These are phyloP conservation scores for Donacobius atricapilla DNA, from an alignment of 2,113 vertebrate species.

Conservation along the genomic window DNA sequence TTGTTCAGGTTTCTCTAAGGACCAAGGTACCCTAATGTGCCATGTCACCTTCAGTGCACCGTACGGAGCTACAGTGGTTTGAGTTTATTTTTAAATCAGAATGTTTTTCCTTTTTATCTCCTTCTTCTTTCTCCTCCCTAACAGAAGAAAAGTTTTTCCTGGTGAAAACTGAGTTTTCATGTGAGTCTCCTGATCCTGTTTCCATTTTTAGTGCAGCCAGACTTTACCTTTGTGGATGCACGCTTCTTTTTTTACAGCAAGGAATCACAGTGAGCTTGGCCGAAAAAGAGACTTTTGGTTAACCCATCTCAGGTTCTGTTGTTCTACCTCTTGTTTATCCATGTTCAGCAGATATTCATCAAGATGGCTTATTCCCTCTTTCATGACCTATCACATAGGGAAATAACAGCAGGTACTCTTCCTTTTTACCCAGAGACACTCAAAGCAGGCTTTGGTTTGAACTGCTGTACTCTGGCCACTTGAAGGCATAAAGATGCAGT, in stretches of 20 bases:
- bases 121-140: background rate
- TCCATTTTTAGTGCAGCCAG: background rate
- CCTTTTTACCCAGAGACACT: background rate
- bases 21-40: background rate
- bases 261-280: background rate
- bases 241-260: background rate
- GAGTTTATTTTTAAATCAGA: background rate
- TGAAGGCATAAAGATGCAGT: background rate
- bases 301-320: background rate
- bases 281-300: background rate
- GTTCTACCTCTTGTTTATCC: background rate
- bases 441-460: background rate
- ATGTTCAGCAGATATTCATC: background rate
- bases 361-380: background rate
- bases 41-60: background rate
- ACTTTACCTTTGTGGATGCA: background rate
- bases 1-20: background rate
- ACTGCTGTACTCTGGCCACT: background rate
- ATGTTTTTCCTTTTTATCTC: background rate
- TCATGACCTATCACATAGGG: background rate
- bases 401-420: accelerated
- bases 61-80: background rate
- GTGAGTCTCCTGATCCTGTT: background rate
- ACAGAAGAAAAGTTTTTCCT: background rate
- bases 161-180: background rate